Base-by-base conservation (phyloP, 2,113 vertebrate genomes). In the Columba livia region DNA sequence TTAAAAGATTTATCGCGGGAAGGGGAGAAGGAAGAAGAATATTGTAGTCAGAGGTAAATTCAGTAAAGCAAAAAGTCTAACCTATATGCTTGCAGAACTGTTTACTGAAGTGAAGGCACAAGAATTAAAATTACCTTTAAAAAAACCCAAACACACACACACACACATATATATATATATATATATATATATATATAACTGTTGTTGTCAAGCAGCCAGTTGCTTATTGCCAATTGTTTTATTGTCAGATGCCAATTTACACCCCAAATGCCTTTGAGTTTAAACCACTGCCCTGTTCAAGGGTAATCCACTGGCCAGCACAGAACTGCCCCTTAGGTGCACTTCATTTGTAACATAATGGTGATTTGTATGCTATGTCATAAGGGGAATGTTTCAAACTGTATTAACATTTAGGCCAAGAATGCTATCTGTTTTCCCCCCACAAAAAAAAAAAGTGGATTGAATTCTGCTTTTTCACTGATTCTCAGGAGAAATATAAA, bases 311-410 rank as follows among this genome's bases (percentile, higher is more conserved):
- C 21, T 34, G 42, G 66, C 47, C 80, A 79, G 53, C 14, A 66
- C 15, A 89, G 57, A 77, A 85, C 36, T 51, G 25, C 36, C 62
- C 50, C 61, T 85, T 80, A 71, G 36, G 74, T 92, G 94, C 67
- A 79, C 60, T 89, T 94, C 62, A 85, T 97, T 97, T 97, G 93
- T 93, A 97, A 97, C 42, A 20, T 5, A 26, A 93, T 79, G 70
- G 93, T 88, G 92, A 95, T 95, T 72, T 94, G 48, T 87, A 94
- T 81, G 81, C 74, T 44, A 5, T 62, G 25, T 60, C 10, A 12
- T 31, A 57, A 80, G 21, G 56, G 34, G 9, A 78, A 32, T 23
- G 56, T 25, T 94, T 74, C 74, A 70, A 67, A 95, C 32, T 47
- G 10, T 19, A 74, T 11, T 65, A 80, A 58, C n/a, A 65, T 48